Percentiles rank a stretch among this genome's conserved stretches.
Evolutionary conservation across 2,797 vertebrate species (phyloP).

Genomic region (Paguma larvata): DNA sequence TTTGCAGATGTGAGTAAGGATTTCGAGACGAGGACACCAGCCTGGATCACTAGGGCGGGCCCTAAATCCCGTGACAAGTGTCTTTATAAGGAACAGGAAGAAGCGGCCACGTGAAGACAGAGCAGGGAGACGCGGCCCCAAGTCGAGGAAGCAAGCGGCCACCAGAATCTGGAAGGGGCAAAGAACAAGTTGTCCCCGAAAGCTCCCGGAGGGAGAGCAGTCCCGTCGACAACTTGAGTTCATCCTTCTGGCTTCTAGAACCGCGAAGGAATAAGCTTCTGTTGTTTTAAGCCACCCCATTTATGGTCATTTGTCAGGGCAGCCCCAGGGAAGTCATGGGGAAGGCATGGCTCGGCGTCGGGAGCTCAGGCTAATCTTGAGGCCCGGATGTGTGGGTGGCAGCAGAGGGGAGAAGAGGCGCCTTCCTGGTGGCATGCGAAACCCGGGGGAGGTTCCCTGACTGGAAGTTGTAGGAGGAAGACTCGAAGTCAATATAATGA

Average conservation of each 20-base stretch:
- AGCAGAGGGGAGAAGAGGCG: neutral
- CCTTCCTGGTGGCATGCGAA: neutral
- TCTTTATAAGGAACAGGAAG: neutral
- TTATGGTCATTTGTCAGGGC: neutral
- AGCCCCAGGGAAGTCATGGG: neutral
- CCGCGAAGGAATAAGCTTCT: neutral
- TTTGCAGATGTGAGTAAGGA: neutral
- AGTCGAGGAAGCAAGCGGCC: too few species aligned
- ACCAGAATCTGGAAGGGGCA: neutral
- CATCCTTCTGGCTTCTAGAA: neutral
- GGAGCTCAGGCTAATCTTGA: neutral
- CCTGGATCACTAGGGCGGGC: too few species aligned
- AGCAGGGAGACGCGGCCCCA: neutral
- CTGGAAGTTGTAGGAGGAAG: neutral
- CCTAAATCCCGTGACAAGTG: neutral
- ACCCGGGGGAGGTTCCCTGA: neutral
- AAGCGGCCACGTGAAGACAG: accelerated
- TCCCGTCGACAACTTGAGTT: neutral
- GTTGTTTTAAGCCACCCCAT: neutral
- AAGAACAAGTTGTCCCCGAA: accelerated
- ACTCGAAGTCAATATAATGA: neutral
- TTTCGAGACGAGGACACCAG: neutral
- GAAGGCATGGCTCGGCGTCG: accelerated
- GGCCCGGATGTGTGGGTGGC: neutral
- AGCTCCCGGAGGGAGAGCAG: neutral